Evolutionary conservation across 2,888 invertebrate species (phyloP).

Genomic region (Camptogramma bilineatum): DNA sequence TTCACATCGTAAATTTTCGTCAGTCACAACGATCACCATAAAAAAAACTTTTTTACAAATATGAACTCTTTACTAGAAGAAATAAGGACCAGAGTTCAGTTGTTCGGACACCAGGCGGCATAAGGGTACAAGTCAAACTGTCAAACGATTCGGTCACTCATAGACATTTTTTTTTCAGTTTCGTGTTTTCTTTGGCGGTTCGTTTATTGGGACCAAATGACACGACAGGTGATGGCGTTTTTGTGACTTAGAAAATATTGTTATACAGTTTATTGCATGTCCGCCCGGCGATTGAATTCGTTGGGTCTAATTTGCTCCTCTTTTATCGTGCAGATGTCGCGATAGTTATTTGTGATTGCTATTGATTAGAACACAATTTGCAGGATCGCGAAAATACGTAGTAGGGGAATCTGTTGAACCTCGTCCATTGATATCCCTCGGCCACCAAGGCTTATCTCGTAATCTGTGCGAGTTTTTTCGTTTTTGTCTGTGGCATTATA

Average conservation of each 20-base stretch:
- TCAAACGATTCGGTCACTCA: constrained; percentile 76
- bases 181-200: constrained; percentile 81
- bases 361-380: neutral
- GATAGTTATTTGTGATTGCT: constrained; percentile 46
- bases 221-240: constrained; percentile 84
- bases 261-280: constrained; percentile 83
- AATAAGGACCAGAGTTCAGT: constrained; percentile 40
- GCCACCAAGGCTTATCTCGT: too few relatives aligned
- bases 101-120: constrained; percentile 36
- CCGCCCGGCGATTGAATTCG: constrained; percentile 58
- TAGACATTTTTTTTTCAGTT: constrained; percentile 72
- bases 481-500: too few relatives aligned
- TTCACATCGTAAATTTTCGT: constrained; percentile 83
- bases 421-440: too few relatives aligned
- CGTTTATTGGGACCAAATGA: constrained; percentile 83
- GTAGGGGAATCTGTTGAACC: neutral
- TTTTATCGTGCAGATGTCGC: constrained; percentile 69
- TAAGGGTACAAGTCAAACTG: constrained; percentile 57
- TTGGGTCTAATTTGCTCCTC: constrained; percentile 71
- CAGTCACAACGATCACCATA: constrained; percentile 77
- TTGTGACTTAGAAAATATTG: constrained; percentile 72
- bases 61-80: constrained; percentile 14
- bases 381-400: neutral
- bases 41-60: constrained; percentile 57
- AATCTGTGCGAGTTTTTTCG: too few relatives aligned